Evolutionary conservation across 1,140 invertebrate genomes (phyloP), one percentile per base, ranked within the genome.

Genomic region (Solenopsis fugax): DNA sequence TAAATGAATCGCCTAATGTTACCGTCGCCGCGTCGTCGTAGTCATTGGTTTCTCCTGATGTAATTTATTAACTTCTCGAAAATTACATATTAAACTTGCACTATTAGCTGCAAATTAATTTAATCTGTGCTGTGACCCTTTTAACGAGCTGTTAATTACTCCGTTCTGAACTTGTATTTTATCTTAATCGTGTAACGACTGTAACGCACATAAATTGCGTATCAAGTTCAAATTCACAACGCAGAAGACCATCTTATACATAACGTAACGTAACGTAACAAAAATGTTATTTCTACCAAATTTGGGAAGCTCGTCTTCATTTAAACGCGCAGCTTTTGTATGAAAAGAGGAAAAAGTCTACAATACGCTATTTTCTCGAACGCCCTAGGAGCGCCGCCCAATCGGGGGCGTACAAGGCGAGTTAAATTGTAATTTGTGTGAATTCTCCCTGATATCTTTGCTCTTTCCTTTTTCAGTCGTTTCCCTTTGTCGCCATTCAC

Each of bases 361-460:
- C 37, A 12, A 41, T 16, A 12, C 10, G 52, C 16, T 65, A 45
- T 87, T 87, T 52, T 87, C 56, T 72, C 48, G 34, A 45, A 41
- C 9, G 29, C 29, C 29, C 87, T 72, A 37, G 4, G 12, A 4
- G 13, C 4, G 37, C 21, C 29, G 29, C 29, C 29, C 12, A 81
- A 54, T 65, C 13, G 9, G 48, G 4, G 9, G 5, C 18, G 29
- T 0, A 24, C 16, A 52, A 58, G 21, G 52, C 50, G 69, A 34
- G 37, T 69, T 48, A 54, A 50, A 60, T 69, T 60, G 45, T 62
- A 50, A 88, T 80, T 81, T 48, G 76, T 21, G 34, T 16, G 34
- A n/a, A 71, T 71, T 21, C 18, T 60, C 41, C 52, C 50, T n/a
- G 50, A 21, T 60, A 13, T 37, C 56, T 72, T 72, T n/a, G 6